Base-by-base conservation (phyloP, 2,888 invertebrate species). In the Notocelia uddmanniana region DNA sequence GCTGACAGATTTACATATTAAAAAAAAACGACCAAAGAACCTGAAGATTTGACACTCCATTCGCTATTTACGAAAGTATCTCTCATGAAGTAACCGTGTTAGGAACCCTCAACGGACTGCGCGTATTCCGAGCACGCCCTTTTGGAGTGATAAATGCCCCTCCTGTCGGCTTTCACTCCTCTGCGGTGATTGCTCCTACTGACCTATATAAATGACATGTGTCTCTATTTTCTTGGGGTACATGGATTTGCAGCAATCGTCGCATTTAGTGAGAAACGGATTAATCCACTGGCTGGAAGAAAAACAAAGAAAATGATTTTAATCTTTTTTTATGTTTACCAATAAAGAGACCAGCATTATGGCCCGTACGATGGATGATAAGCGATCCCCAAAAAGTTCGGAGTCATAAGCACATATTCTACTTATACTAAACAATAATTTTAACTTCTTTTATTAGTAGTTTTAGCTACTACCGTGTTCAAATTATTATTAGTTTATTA, bases 151-250 rank as follows among this genome's bases (percentile, higher is more conserved):
- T 59, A 37, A 59, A 59, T 59, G 37, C 37, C 15, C 26, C 52
- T 19, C 37, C 37, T 59, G 37, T 59, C 37, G 19, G 58, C 58
- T 37, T 59, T 37, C 6, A 45, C 45, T 45, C 13, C 55, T 3
- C n/a, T 31, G 55, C 55, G n/a, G 55, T 55, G 55, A 55, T 55
- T 55, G n/a, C 31, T 50, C 50, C 19, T 50, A 26, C 26, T 58
- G 57, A 37, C 57, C 57, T 58, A 37, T 59, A 59, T 59, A 54
- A 54, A 13, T 37, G 58, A 58, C 37, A 37, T 19, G 58, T 58
- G 57, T 57, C 9, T 57, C 11, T 18, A 10, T 26, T 18, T 31
- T 18, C 9, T 31, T 31, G n/a, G 10, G n/a, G n/a, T n/a, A 31
- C 11, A 11, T 18, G 11, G 13, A 21, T 23, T 52, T 52, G 41